Evolutionary conservation across 2,113 vertebrate species (phyloP).

Genomic region (Pongo pygmaeus): DNA sequence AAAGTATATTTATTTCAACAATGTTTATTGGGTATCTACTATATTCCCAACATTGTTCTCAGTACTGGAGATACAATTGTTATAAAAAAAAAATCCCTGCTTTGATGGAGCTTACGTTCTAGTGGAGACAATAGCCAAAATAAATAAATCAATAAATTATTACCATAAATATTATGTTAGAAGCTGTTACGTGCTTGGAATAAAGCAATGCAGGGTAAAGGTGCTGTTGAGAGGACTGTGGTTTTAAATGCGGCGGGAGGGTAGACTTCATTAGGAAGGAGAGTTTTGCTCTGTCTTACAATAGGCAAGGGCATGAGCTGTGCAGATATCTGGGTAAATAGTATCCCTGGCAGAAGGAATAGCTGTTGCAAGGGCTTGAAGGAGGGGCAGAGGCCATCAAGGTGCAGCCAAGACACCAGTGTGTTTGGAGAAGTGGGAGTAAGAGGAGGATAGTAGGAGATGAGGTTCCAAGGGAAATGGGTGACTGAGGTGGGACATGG

Average conservation of each 20-base stretch:
- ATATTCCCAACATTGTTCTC: neutral
- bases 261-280: neutral
- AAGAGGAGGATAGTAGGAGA: neutral
- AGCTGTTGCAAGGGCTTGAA: neutral
- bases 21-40: neutral
- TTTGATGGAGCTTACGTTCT: neutral
- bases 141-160: neutral
- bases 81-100: neutral
- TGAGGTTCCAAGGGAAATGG: neutral
- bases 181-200: neutral
- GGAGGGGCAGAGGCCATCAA: neutral
- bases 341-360: neutral
- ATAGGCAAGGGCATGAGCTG: neutral
- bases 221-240: neutral
- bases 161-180: neutral
- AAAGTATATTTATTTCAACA: neutral
- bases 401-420: neutral
- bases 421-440: neutral
- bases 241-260: neutral
- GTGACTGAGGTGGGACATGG: neutral
- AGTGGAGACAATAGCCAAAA: neutral
- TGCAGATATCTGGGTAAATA: neutral
- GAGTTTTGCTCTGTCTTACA: neutral
- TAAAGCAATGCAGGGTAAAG: neutral
- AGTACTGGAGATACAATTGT: neutral